Conservation (phyloP, 2,113 vertebrate genomes). For the Laticauda colubrina region DNA sequence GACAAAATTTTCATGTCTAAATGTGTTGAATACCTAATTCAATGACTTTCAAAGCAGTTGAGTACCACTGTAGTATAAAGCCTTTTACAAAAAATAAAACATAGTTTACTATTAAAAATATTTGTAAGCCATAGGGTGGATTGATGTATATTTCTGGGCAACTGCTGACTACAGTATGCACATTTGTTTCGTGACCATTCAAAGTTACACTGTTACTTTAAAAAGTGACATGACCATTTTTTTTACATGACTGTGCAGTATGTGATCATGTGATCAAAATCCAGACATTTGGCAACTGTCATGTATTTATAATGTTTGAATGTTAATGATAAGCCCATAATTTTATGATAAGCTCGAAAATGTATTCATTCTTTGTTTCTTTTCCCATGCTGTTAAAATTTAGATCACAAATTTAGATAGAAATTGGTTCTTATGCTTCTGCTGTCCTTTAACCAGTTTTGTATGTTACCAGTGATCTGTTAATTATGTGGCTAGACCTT, state of each 20-base stretch:
- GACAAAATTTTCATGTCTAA: too few species aligned
- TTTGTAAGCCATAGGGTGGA: neutral
- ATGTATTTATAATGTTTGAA: neutral
- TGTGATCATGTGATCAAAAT: neutral
- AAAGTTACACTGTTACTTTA: neutral
- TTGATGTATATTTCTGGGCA: neutral
- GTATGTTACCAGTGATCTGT: neutral
- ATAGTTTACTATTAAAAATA: neutral
- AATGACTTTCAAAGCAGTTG: neutral
- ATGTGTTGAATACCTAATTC: too few species aligned
- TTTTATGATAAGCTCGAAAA: neutral
- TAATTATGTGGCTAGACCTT: neutral
- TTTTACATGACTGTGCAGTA: neutral
- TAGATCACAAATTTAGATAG: neutral
- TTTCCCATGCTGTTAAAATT: conserved; percentile 1
- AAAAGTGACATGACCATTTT: neutral
- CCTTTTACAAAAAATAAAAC: neutral
- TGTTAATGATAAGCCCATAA: neutral
- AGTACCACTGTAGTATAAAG: neutral
- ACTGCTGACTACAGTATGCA: neutral
- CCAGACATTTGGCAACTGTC: neutral
- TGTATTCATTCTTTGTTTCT: neutral
- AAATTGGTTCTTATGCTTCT: neutral
- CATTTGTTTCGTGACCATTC: neutral
- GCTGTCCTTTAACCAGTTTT: neutral